Evolutionary conservation across 1,140 invertebrate genomes (phyloP).

Genomic region (Pristionchus pacificus): DNA sequence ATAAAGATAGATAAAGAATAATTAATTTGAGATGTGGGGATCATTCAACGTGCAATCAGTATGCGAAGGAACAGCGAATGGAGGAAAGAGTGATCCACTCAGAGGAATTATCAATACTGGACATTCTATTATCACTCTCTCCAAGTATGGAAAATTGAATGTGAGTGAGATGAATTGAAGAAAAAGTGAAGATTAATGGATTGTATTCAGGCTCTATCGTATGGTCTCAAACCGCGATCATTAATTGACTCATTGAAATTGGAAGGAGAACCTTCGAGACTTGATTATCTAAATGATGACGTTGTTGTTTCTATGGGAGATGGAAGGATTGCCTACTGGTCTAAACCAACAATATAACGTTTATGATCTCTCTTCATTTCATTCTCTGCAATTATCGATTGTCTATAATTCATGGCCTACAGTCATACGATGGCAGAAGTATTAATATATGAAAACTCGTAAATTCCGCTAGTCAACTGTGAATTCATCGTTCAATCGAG

Average conservation of each 20-base stretch:
- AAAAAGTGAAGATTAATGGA: background rate
- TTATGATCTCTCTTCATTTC: too few relatives aligned
- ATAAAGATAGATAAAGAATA: background rate
- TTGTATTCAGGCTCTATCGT: background rate
- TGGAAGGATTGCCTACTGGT: background rate
- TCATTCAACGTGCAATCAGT: background rate
- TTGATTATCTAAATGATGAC: background rate
- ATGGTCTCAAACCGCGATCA: background rate
- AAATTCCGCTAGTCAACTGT: too few relatives aligned
- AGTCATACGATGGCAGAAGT: too few relatives aligned
- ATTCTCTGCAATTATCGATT: too few relatives aligned
- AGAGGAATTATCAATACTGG: background rate
- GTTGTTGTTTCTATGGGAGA: background rate
- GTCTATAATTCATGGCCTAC: too few relatives aligned
- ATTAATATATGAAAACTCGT: too few relatives aligned
- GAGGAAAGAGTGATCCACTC: background rate
- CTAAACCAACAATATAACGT: background rate
- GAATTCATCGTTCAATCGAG: too few relatives aligned
- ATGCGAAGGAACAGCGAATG: background rate
- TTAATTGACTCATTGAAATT: background rate
- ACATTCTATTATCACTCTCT: background rate
- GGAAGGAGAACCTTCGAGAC: background rate
- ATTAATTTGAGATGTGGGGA: background rate
- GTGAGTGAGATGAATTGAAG: background rate
- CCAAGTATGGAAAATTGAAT: background rate